These are phyloP conservation scores for Cromileptes altivelis DNA, from an alignment of 2,113 vertebrate species.

Conservation along the genomic window DNA sequence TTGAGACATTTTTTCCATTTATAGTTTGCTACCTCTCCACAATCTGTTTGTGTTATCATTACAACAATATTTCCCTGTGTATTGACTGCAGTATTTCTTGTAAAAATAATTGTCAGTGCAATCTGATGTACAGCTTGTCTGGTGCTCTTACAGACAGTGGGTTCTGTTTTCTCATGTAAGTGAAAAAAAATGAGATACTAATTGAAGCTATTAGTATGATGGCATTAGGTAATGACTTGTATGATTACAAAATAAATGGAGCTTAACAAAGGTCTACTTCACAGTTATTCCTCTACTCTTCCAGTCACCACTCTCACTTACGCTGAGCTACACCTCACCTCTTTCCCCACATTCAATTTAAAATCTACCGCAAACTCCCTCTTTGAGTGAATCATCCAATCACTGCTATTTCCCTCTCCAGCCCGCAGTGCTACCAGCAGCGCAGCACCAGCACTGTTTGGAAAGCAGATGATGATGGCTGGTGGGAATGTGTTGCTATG, in stretches of 20 bases:
- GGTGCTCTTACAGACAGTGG: neutral
- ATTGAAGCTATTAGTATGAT: constrained; percentile 18
- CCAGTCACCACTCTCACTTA: neutral
- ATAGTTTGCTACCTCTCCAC: no score
- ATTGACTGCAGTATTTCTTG: neutral
- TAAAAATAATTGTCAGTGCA: neutral
- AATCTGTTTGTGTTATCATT: no score
- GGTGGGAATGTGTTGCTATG: neutral
- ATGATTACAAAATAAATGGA: constrained; percentile 27
- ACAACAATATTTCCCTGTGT: neutral
- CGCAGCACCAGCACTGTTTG: neutral
- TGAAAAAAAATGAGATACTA: neutral
- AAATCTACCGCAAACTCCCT: neutral
- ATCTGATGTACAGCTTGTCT: neutral
- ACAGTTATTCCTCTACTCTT: neutral
- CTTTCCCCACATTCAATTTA: neutral
- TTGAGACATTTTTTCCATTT: no score
- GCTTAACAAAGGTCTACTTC: neutral
- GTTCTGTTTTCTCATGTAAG: neutral
- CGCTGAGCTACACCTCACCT: neutral
- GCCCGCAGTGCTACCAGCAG: neutral
- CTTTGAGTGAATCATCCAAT: neutral
- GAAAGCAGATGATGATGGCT: neutral
- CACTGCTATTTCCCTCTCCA: neutral
- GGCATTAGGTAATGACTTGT: constrained; percentile 1